These are phyloP conservation scores for Brachionus paranguensis DNA, from an alignment of 1,140 invertebrate species.

Conservation along the genomic window DNA sequence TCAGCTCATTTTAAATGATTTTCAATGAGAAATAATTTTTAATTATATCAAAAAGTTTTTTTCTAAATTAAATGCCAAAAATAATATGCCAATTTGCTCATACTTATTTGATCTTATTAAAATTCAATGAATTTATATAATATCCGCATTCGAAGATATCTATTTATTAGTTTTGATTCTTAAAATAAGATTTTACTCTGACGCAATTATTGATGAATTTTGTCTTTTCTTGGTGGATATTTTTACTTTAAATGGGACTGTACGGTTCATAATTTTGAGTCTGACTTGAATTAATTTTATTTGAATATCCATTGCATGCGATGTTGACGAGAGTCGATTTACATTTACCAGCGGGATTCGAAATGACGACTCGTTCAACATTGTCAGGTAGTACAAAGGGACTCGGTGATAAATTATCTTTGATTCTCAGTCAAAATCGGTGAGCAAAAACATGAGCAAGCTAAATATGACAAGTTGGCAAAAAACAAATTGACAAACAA, in stretches of 20 bases:
- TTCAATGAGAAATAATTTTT: no score
- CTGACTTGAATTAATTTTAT: not conserved
- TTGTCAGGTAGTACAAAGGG: not conserved
- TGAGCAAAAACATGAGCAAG: not conserved
- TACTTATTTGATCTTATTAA: not conserved
- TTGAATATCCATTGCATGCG: not conserved
- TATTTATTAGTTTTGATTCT: not conserved
- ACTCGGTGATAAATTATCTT: not conserved
- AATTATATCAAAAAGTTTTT: no score
- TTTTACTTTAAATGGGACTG: not conserved
- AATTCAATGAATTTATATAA: not conserved
- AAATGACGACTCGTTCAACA: not conserved
- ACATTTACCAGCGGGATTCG: not conserved
- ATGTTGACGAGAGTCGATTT: not conserved
- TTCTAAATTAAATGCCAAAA: not conserved
- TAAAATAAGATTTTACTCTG: not conserved
- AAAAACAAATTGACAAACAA: not conserved
- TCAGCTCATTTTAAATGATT: no score
- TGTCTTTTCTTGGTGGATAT: not conserved
- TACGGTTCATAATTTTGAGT: not conserved
- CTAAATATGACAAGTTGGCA: not conserved
- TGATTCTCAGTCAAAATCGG: not conserved
- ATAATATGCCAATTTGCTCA: not conserved
- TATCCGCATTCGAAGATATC: not conserved
- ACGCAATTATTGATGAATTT: not conserved